phyloP scores from a whole-genome alignment of 2,888 invertebrate species.

The Lasius fuliginosus region DNA sequence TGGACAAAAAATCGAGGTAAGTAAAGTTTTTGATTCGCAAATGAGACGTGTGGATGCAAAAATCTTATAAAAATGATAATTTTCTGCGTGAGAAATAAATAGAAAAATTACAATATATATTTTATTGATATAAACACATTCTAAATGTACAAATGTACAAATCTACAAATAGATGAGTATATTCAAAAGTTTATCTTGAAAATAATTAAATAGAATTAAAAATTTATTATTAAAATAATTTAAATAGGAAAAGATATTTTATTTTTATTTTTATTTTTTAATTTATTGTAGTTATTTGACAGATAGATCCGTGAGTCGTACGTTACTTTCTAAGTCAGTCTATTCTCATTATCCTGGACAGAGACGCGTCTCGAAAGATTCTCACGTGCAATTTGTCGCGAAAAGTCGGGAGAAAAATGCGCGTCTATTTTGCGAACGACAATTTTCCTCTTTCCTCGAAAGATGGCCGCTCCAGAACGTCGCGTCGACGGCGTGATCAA shows the following conservation, averaged over 20 bases:
- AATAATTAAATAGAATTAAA: neutral
- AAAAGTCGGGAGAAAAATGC: neutral
- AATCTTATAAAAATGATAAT: neutral
- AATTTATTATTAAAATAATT: neutral
- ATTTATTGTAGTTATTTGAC: neutral
- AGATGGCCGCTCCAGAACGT: constrained; percentile 56
- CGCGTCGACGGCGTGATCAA: constrained; percentile 71
- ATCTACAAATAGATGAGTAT: neutral
- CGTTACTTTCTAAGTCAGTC: neutral
- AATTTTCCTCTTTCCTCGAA: constrained; percentile 43
- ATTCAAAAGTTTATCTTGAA: neutral
- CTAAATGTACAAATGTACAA: neutral
- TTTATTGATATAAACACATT: neutral
- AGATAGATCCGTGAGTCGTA: neutral
- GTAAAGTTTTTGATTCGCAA: neutral
- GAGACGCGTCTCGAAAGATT: neutral
- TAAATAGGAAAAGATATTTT: neutral
- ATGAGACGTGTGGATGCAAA: neutral
- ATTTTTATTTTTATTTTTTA: neutral
- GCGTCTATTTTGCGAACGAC: constrained; percentile 25
- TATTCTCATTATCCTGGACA: neutral
- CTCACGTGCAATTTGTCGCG: neutral
- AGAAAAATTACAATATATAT: neutral
- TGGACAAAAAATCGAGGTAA: neutral
- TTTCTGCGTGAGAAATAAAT: neutral